phyloP scores from a whole-genome alignment of 2,113 vertebrate species.

The Brachirus orientalis region DNA sequence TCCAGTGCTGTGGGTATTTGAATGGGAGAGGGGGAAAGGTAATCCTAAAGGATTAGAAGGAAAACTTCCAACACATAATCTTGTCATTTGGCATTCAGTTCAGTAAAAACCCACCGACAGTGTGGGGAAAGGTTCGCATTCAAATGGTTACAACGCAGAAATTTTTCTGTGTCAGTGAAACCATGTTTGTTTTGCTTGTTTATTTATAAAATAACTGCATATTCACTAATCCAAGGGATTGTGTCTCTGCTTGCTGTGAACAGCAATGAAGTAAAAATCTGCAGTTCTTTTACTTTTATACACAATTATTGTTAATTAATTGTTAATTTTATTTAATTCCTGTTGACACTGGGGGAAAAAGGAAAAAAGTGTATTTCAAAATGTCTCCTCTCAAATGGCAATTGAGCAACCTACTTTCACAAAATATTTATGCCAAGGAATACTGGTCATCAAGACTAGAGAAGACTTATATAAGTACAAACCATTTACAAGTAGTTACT shows the following conservation, averaged over 20 bases:
- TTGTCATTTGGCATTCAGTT: constrained; percentile 57
- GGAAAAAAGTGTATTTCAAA: no score
- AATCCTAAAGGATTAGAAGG: constrained; percentile 65
- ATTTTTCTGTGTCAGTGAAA: background rate
- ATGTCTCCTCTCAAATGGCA: no score
- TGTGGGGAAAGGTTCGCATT: background rate
- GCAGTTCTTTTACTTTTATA: no score
- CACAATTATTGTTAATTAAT: no score
- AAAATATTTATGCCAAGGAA: no score
- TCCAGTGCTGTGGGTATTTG: constrained; percentile 15
- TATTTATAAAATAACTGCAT: constrained; percentile 11
- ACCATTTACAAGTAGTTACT: no score
- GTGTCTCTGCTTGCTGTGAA: constrained; percentile 34
- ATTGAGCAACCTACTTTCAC: no score
- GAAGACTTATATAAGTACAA: no score
- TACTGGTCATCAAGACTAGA: no score
- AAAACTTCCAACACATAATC: constrained; percentile 58
- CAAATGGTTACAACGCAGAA: background rate
- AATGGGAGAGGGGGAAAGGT: background rate
- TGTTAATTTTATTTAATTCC: no score
- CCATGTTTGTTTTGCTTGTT: background rate
- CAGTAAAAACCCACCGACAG: constrained; percentile 16
- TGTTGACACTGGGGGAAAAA: no score
- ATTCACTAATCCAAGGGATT: constrained; percentile 18
- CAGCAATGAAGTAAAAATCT: constrained; percentile 57